Conservation (phyloP, 2,113 vertebrate species). For the Prinia subflava region DNA sequence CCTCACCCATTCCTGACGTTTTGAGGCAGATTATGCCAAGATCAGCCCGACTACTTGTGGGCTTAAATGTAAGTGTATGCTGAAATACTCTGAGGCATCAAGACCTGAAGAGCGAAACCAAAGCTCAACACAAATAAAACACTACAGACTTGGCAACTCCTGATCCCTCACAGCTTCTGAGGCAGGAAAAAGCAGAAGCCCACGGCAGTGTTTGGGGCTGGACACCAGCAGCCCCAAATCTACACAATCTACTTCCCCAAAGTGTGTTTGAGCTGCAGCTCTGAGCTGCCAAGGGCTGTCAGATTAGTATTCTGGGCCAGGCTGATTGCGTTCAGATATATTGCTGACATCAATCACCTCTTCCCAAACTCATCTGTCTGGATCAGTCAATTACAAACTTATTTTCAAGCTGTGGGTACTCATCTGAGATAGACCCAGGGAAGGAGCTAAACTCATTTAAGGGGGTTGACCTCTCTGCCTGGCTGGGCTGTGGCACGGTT, state of each 20-base stretch:
- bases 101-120: background rate
- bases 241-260: background rate
- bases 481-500: background rate
- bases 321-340: slow-evolving; percentile 65
- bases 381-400: slow-evolving; percentile 76
- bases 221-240: background rate
- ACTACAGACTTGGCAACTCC: background rate
- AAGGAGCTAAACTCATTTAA: slow-evolving; percentile 68
- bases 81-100: background rate
- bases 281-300: background rate
- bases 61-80: fast-evolving
- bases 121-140: background rate
- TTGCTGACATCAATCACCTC: slow-evolving; percentile 75
- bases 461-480: slow-evolving; percentile 60
- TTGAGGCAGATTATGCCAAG: background rate
- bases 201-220: background rate
- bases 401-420: slow-evolving; percentile 58
- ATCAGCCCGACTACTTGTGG: fast-evolving
- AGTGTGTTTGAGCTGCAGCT: background rate
- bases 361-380: slow-evolving; percentile 69
- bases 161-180: background rate
- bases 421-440: slow-evolving; percentile 49
- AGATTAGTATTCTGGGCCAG: slow-evolving; percentile 63
- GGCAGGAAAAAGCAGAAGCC: background rate
- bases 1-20: background rate